Evolutionary conservation across 2,113 vertebrate species (phyloP), one percentile per base, ranked within the genome.

Genomic region (Sander lucioperca): DNA sequence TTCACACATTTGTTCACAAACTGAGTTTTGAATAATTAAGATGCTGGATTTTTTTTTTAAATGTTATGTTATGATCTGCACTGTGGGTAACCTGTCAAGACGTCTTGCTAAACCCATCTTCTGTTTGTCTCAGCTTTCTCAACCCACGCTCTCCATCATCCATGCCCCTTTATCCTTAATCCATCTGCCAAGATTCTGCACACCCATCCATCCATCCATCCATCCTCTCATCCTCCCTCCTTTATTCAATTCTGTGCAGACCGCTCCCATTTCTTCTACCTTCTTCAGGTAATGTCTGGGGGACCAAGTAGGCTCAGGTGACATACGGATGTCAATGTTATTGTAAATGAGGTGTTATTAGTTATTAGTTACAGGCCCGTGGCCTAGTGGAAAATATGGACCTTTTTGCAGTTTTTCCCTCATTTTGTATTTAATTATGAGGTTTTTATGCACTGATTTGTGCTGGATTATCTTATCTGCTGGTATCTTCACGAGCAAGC

Each of bases 321-420:
- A 77, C 50, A 71, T 16, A 54, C 14, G 0, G 53, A 73, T 48
- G 53, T 65, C 68, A 82, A 66, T 88, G 33, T 72, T 57, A 73
- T 69, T 76, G 30, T 58, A 43, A 68, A 64, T 78, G 30, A 36
- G 56, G 50, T 23, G 30, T 33, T 33, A 36, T 69, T n/a, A n/a
- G 12, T 36, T 36, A 69, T 36, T 1, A 36, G 36, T 8, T 36
- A 36, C 36, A 36, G 6, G 36, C 36, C 27, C 25, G 25, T 25
- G 25, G 25, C 25, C 25, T 25, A 25, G 25, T 25, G 25, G 25
- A 25, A 30, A 36, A 36, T 8, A 36, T 36, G 36, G 36, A 36
- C 8, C 36, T 36, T 36, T 36, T 36, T n/a, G n/a, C n/a, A n/a
- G 36, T 36, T 36, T 36, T 36, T 8, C 36, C 2, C 6, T 36